These are phyloP conservation scores for Bolinopsis microptera DNA, from an alignment of 37 sponge, comb jelly and placozoan species.

Conservation along the genomic window DNA sequence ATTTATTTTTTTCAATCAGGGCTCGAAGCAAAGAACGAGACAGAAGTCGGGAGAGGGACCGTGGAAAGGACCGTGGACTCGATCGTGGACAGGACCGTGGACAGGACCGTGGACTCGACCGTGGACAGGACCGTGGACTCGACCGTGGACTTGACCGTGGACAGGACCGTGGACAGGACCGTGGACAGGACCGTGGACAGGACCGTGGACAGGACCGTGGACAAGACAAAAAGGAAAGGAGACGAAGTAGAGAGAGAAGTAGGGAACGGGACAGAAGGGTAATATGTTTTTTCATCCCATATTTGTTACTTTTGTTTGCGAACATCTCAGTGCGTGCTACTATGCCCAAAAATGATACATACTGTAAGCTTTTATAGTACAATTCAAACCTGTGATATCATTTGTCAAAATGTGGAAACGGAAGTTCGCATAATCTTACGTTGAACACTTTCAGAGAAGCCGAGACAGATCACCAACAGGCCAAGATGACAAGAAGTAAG, in stretches of 20 bases:
- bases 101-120: too few species aligned
- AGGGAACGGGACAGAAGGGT: conserved; percentile 44
- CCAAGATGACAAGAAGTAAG: neutral
- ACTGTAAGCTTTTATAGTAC: too few species aligned
- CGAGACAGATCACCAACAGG: neutral
- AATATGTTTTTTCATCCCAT: neutral
- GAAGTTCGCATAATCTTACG: too few species aligned
- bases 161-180: too few species aligned
- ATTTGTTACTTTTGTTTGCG: neutral
- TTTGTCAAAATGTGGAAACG: too few species aligned
- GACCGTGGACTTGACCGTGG: too few species aligned
- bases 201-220: neutral
- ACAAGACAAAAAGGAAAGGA: conserved; percentile 2
- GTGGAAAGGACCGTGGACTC: neutral
- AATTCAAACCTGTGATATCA: too few species aligned
- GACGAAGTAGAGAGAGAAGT: conserved; percentile 22
- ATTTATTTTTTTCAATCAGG: too few species aligned
- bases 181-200: neutral
- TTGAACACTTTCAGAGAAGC: neutral
- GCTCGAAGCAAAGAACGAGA: neutral
- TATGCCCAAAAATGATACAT: too few species aligned
- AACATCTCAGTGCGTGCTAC: too few species aligned
- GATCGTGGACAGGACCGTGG: too few species aligned
- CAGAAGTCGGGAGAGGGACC: neutral
- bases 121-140: too few species aligned